Evolutionary conservation across 2,113 vertebrate genomes (phyloP).

Genomic region (Crotalus tigris): DNA sequence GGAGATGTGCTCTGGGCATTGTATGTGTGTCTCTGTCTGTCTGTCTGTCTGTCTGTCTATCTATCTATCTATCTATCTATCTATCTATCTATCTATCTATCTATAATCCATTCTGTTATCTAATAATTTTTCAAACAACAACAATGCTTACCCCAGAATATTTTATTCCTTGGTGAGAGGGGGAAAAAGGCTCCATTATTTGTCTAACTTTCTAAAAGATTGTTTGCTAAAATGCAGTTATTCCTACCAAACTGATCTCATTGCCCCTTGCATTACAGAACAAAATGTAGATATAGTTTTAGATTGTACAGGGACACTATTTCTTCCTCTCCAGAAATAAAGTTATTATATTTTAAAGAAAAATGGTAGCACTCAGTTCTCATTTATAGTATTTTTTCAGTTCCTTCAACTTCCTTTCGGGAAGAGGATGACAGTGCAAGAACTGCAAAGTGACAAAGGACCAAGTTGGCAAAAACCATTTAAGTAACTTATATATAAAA

Average conservation of each 20-base stretch:
- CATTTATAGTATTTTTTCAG: not conserved
- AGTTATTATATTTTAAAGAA: not conserved
- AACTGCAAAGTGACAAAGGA: not conserved
- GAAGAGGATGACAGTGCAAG: not conserved
- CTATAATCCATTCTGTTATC: not conserved
- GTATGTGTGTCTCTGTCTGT: not conserved
- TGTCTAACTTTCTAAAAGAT: constrained; percentile 39
- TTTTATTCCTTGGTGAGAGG: not conserved
- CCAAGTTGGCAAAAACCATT: not conserved
- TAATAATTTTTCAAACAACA: constrained; percentile 22
- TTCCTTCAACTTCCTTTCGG: not conserved
- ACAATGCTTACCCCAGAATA: not conserved
- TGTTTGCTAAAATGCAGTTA: constrained; percentile 40
- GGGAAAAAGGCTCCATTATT: constrained; percentile 50
- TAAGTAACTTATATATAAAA: not conserved
- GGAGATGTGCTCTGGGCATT: not conserved
- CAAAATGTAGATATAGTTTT: not conserved
- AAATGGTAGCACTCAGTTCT: not conserved
- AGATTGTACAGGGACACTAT: not conserved
- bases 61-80: too few species aligned
- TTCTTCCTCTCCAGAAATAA: not conserved
- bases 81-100: too few species aligned
- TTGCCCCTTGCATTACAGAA: not conserved
- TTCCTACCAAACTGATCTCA: constrained; percentile 48
- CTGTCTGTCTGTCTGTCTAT: too few species aligned